Evolutionary conservation across 1,140 invertebrate genomes (phyloP), one percentile per base, ranked within the genome.

Genomic region (Drosophila baimaii): DNA sequence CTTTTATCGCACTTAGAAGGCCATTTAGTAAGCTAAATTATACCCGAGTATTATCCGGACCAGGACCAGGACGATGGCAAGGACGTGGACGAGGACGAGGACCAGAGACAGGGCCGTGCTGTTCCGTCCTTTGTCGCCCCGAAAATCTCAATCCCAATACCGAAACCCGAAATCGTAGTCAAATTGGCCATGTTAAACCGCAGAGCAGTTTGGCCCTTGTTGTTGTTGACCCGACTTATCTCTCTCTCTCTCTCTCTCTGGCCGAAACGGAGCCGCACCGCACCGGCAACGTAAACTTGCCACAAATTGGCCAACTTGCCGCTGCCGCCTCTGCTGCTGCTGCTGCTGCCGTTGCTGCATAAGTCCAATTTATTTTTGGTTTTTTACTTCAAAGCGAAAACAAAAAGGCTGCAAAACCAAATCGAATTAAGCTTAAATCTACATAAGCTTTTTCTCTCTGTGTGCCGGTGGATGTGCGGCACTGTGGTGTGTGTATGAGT

Each of bases 171-270:
- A 88, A 86, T 86, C 82, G 79, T 81, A 86, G 79, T 88, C 83
- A 86, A 86, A 86, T 86, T 86, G 82, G 83, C 79, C 82, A 86
- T 86, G 82, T 88, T 88, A 83, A 85, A 88, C 82, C 83, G 76
- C 82, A 86, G 76, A 83, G 69, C 55, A 74, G 75, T 86, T 86
- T 75, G 57, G 75, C 70, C 77, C 63, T 86, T 75, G 70, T 68
- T 85, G 75, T 82, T 88, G 83, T 79, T 88, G 83, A 77, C 73
- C 73, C 79, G 84, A 79, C 79, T 85, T 88, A 81, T 88, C 49
- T 88, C 74, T 86, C 66, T 75, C 49, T 88, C 74, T 86, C 66
- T 75, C 8, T 54, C 17, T 19, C 17, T 29, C 27, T 80, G 77
- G 64, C 64, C 69, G 69, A 65, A 81, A 73, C 71, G 69, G 65